Conservation (phyloP, 2,888 invertebrate species). For the Scelioninae gen. 2 region DNA sequence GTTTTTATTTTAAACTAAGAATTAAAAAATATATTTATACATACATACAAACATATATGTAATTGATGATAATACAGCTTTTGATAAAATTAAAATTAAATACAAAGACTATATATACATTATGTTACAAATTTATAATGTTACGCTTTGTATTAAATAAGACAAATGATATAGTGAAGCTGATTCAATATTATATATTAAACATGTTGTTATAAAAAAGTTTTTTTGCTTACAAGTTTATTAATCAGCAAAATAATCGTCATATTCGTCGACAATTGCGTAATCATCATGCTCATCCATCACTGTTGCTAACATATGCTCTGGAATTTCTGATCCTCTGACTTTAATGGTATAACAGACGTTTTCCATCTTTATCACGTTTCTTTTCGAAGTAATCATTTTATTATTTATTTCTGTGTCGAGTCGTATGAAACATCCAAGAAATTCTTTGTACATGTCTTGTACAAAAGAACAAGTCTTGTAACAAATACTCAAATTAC, state of each 20-base stretch:
- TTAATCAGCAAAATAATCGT: conserved; percentile 74
- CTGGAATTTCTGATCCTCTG: conserved; percentile 87
- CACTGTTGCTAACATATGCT: conserved; percentile 80
- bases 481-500: conserved; percentile 84
- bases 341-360: conserved; percentile 89
- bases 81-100: too few relatives aligned
- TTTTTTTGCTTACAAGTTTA: too few relatives aligned
- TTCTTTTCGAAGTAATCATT: conserved; percentile 82
- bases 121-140: too few relatives aligned
- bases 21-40: too few relatives aligned
- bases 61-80: too few relatives aligned
- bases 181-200: too few relatives aligned
- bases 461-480: conserved; percentile 84
- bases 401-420: conserved; percentile 84
- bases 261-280: conserved; percentile 76
- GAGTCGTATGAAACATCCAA: conserved; percentile 77
- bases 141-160: too few relatives aligned
- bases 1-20: too few relatives aligned
- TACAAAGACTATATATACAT: too few relatives aligned
- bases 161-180: too few relatives aligned
- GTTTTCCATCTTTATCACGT: conserved; percentile 88
- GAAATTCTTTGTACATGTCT: conserved; percentile 80
- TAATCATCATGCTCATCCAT: conserved; percentile 73
- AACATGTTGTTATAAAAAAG: too few relatives aligned
- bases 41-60: too few relatives aligned